These are phyloP conservation scores for Psammodynastes pulverulentus DNA, from an alignment of 2,113 vertebrate species.

Conservation along the genomic window DNA sequence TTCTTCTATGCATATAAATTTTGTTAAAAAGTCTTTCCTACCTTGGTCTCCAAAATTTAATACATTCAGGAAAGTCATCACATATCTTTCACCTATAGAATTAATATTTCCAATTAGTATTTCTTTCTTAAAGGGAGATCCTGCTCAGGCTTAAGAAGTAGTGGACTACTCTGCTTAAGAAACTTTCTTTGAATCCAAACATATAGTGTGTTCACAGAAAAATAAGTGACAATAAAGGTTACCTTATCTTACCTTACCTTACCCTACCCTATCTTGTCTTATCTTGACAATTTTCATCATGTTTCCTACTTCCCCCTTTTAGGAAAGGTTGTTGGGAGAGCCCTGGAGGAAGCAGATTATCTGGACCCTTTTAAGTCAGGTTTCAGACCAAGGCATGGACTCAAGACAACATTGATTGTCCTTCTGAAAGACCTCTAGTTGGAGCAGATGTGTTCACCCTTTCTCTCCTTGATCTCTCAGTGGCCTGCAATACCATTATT, in stretches of 20 bases:
- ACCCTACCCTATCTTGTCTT: too few relatives aligned
- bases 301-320: neutral
- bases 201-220: neutral
- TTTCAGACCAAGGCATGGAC: neutral
- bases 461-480: neutral
- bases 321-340: neutral
- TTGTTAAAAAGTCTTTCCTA: slow-evolving; percentile 56
- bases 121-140: neutral
- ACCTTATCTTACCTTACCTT: too few relatives aligned
- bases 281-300: neutral
- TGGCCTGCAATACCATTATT: neutral
- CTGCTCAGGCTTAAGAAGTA: neutral
- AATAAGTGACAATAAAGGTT: too few relatives aligned
- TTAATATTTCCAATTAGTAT: slow-evolving; percentile 24
- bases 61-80: slow-evolving; percentile 97
- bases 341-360: neutral
- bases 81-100: slow-evolving; percentile 85
- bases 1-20: slow-evolving; percentile 10
- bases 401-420: neutral
- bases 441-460: neutral
- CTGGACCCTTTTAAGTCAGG: neutral
- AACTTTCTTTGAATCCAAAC: neutral
- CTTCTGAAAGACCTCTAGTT: neutral
- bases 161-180: neutral
- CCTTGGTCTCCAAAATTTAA: slow-evolving; percentile 97